phyloP scores from a whole-genome alignment of 2,888 invertebrate genomes.

The Phanerotoma sp. region DNA sequence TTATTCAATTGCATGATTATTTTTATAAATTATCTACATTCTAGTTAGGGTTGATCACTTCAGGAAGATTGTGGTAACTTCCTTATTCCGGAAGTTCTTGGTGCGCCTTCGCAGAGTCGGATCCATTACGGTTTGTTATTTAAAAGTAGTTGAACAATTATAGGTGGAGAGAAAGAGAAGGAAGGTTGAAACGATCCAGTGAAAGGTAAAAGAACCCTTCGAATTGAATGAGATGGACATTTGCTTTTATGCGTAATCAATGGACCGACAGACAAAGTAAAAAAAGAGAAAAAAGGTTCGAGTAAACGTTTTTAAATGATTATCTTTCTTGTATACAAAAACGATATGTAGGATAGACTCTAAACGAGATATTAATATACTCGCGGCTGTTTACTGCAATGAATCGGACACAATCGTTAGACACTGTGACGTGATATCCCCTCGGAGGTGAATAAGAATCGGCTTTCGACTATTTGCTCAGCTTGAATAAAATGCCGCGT shows the following conservation, averaged over 20 bases:
- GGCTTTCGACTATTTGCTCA: slow-evolving; percentile 33
- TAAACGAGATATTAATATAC: slow-evolving; percentile 21
- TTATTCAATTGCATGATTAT: too few relatives aligned
- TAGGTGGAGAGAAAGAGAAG: neutral
- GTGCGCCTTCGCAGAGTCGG: too few relatives aligned
- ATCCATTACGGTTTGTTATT: too few relatives aligned
- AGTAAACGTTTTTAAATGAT: slow-evolving; percentile 6
- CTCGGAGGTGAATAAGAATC: slow-evolving; percentile 18
- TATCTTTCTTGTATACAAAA: neutral
- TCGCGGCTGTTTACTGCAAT: neutral
- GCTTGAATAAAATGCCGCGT: slow-evolving; percentile 32
- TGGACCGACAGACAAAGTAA: neutral
- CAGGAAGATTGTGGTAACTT: too few relatives aligned
- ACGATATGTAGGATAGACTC: neutral
- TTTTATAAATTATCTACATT: too few relatives aligned
- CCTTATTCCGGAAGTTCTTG: too few relatives aligned
- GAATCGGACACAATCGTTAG: slow-evolving; percentile 15
- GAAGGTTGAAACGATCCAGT: neutral
- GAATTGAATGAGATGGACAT: slow-evolving; percentile 13
- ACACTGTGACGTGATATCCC: slow-evolving; percentile 2
- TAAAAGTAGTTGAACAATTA: too few relatives aligned
- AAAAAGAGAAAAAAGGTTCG: slow-evolving; percentile 1
- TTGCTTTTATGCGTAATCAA: slow-evolving; percentile 18
- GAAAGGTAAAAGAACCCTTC: slow-evolving; percentile 1
- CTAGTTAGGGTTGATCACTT: too few relatives aligned